Percentiles rank a stretch among this genome's conserved stretches.
phyloP scores from a whole-genome alignment of 2,797 vertebrate species.

The Balearica regulorum region DNA sequence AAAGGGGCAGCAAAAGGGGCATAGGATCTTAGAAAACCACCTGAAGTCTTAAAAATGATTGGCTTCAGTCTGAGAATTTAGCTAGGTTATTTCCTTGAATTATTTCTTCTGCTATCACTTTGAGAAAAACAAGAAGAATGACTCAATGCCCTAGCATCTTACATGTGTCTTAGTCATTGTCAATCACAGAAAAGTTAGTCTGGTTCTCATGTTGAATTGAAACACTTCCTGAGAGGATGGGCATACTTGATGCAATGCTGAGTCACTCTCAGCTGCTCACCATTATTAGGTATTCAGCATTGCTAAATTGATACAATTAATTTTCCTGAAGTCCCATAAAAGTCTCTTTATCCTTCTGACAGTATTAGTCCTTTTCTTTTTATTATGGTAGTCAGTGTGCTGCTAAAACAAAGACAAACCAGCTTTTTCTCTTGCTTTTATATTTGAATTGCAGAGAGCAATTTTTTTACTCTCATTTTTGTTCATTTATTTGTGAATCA shows the following conservation, averaged over 20 bases:
- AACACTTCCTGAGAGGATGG: slow-evolving; percentile 58
- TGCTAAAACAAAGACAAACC: slow-evolving; percentile 13
- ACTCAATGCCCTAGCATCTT: slow-evolving; percentile 57
- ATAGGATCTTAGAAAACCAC: not conserved
- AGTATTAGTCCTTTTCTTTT: slow-evolving; percentile 26
- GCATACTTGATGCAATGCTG: slow-evolving; percentile 56
- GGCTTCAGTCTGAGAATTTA: not conserved
- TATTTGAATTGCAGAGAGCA: not conserved
- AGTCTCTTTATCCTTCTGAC: slow-evolving; percentile 35
- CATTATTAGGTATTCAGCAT: slow-evolving; percentile 59
- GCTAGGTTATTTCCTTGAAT: not conserved
- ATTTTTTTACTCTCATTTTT: not conserved
- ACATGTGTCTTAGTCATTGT: slow-evolving; percentile 63
- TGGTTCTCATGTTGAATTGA: slow-evolving; percentile 60
- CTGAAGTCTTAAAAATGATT: not conserved
- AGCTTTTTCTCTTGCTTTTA: slow-evolving; percentile 6
- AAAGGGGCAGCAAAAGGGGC: not conserved
- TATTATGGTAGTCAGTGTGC: not conserved
- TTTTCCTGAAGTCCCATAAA: slow-evolving; percentile 56
- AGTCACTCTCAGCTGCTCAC: slow-evolving; percentile 70
- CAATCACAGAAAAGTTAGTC: slow-evolving; percentile 61
- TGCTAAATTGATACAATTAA: slow-evolving; percentile 66
- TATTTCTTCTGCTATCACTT: slow-evolving; percentile 13
- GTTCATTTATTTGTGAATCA: slow-evolving; percentile 35
- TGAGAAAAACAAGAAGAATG: slow-evolving; percentile 56